phyloP scores from a whole-genome alignment of 2,113 vertebrate genomes.

The Argyrosomus japonicus region DNA sequence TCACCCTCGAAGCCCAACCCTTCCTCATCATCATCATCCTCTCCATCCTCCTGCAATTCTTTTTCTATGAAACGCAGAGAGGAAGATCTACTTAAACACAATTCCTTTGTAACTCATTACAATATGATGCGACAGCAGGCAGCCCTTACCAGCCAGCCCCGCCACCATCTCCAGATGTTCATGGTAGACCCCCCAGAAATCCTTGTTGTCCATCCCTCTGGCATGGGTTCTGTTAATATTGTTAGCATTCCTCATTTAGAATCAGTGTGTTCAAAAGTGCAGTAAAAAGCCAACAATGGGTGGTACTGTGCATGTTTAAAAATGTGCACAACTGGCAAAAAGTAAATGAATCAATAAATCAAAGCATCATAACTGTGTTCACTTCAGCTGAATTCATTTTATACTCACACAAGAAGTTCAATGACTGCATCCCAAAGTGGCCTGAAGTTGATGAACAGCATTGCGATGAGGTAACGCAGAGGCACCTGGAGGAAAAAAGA shows the following conservation, averaged over 20 bases:
- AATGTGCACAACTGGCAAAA: not conserved
- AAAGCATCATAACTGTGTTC: not conserved
- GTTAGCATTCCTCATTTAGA: not conserved
- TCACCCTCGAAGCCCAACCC: constrained; percentile 41
- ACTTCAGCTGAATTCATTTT: not conserved
- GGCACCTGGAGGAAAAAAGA: constrained; percentile 86
- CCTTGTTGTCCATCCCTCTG: constrained; percentile 94
- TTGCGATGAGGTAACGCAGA: constrained; percentile 93
- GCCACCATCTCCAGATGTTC: constrained; percentile 94
- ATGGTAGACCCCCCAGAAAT: constrained; percentile 93
- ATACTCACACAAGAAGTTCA: constrained; percentile 93
- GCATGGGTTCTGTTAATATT: constrained; percentile 88
- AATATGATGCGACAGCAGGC: too few relatives aligned
- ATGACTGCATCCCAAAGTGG: constrained; percentile 94
- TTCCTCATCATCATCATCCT: constrained; percentile 42
- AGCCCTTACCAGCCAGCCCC: constrained; percentile 79
- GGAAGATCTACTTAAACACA: not conserved
- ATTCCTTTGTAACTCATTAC: not conserved
- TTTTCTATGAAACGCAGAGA: constrained; percentile 82
- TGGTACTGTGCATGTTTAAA: not conserved
- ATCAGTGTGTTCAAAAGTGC: not conserved
- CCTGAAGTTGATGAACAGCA: constrained; percentile 96
- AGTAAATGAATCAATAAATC: not conserved
- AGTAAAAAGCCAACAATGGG: not conserved
- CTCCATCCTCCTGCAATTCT: constrained; percentile 83